Base-by-base conservation (phyloP, 2,888 invertebrate species). In the Nomada ferruginata region DNA sequence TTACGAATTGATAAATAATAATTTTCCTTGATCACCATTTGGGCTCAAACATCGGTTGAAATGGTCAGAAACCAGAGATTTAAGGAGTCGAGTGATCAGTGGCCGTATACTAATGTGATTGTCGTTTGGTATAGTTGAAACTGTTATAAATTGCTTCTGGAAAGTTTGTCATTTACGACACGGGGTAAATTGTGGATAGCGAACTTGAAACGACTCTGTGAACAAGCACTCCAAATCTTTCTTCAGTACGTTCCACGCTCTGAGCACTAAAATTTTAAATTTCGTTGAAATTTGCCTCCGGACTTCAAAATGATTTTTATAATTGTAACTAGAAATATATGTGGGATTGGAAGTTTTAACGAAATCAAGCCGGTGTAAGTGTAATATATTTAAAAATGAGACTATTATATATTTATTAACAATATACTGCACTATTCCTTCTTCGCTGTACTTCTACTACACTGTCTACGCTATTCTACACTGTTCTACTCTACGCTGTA, bases 121-220 rank as follows among this genome's bases (percentile, higher is more conserved):
- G 71, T 81, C 84, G 75, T 78, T 78, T 57, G 63, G 71, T 66
- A 76, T 72, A 71, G 44, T 76, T 47, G 66, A 11, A 61, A 61
- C 75, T 73, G 69, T 72, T 26, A 74, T 77, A 76, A 81, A 78
- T 81, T 61, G 53, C 23, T 53, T 20, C n/a, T 29, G 11, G 57
- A 69, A 73, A 70, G 63, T 78, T 72, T 84, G 61, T 55, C 70
- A 60, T 77, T 80, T 68, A 75, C 57, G 74, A 47, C 64, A 59
- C 47, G 50, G 7, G 64, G 29, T 36, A 82, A 76, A 53, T 69
- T 65, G 66, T 2, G 70, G 71, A 73, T 65, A 15, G 44, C 59
- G 61, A 75, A 36, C 55, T 36, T 11, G 68, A 64, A 73, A 82
- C 63, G 70, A 81, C 75, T 81, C 55, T 42, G n/a, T 29, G n/a